phyloP scores from a whole-genome alignment of 2,797 vertebrate genomes.

The Argya squamiceps region DNA sequence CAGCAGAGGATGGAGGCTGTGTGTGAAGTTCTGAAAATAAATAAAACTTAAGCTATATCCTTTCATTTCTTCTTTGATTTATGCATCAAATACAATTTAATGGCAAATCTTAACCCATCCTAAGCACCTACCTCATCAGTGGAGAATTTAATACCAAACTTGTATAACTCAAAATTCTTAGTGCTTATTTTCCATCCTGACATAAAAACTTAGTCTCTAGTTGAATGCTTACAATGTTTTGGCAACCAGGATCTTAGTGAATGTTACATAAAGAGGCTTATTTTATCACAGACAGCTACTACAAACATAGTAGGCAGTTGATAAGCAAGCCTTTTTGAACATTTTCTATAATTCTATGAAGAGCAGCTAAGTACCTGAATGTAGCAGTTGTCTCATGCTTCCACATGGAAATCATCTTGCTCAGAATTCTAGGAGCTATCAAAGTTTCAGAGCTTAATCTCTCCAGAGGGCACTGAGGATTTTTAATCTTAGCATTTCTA shows the following conservation, averaged over 20 bases:
- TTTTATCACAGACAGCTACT: background rate
- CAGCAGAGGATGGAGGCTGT: background rate
- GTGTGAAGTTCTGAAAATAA: background rate
- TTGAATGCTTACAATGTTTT: background rate
- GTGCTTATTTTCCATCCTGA: background rate
- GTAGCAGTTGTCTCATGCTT: background rate
- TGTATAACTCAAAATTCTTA: fast-evolving
- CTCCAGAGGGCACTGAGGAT: background rate
- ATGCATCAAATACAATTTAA: fast-evolving
- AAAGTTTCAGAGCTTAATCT: background rate
- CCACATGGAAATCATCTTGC: background rate
- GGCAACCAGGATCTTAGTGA: no score
- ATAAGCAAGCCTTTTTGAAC: background rate
- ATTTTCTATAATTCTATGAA: background rate
- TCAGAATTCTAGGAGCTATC: background rate
- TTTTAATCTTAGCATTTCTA: background rate
- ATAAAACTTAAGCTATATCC: background rate
- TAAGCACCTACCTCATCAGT: background rate
- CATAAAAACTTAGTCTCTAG: background rate
- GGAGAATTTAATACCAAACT: background rate
- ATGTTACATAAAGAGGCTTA: background rate
- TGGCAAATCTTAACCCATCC: background rate
- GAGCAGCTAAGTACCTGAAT: background rate
- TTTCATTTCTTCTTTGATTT: background rate
- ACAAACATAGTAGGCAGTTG: background rate